Percentiles rank a stretch among this genome's conserved stretches.
phyloP scores from a whole-genome alignment of 2,113 vertebrate species.

The Petroica traversi region DNA sequence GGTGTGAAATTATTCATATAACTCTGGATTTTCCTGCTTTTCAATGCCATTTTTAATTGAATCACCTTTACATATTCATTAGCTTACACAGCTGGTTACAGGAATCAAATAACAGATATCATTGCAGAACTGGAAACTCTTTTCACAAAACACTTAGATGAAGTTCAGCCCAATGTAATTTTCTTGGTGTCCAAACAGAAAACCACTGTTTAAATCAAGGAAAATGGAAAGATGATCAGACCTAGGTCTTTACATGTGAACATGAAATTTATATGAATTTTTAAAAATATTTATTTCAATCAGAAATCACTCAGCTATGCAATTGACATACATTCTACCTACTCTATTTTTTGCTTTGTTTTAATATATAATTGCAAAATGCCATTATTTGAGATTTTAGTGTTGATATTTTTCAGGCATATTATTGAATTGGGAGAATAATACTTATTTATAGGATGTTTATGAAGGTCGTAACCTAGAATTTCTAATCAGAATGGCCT shows the following conservation, averaged over 20 bases:
- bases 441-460: not conserved
- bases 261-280: not conserved
- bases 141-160: not conserved
- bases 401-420: not conserved
- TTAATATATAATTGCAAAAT: not conserved
- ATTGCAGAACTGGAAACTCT: not conserved
- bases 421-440: not conserved
- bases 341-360: not conserved
- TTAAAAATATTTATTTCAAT: not conserved
- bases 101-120: not conserved
- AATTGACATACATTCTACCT: not conserved
- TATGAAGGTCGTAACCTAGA: not conserved
- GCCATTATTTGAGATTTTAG: not conserved
- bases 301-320: not conserved
- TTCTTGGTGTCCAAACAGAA: not conserved
- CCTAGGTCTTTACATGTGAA: not conserved
- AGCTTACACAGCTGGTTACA: not conserved
- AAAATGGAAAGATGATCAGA: not conserved
- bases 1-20: conserved; percentile 17
- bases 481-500: not conserved
- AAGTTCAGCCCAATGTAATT: not conserved
- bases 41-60: conserved; percentile 20
- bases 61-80: conserved; percentile 16
- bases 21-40: not conserved
- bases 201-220: not conserved